Conservation (phyloP, 2,797 vertebrate species). For the Hippocampus kuda region DNA sequence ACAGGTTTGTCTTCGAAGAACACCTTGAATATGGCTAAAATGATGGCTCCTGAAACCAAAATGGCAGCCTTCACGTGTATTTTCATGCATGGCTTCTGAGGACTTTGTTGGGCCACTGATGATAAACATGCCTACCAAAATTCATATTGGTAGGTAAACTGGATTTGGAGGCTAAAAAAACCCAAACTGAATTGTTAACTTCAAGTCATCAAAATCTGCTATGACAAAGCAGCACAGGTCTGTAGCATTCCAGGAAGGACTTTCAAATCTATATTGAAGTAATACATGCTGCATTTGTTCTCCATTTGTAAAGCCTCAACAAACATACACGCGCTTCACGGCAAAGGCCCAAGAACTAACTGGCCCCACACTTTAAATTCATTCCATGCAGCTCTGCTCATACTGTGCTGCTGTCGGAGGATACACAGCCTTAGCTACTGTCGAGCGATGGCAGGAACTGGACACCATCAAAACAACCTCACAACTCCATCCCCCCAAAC, state of each 20-base stretch:
- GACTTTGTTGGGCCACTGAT: not conserved
- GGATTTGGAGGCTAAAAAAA: no score
- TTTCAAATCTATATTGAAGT: no score
- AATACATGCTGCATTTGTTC: not conserved
- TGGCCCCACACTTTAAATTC: not conserved
- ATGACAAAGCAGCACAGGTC: no score
- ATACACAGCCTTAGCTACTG: constrained; percentile 21
- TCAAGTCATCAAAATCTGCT: no score
- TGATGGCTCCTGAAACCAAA: not conserved
- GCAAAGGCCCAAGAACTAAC: not conserved
- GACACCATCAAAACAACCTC: not conserved
- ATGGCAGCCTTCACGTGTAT: not conserved
- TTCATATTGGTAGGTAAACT: not conserved
- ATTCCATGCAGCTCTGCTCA: constrained; percentile 2
- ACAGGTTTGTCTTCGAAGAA: not conserved
- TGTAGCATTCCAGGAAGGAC: no score
- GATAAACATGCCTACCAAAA: not conserved
- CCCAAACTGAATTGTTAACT: no score
- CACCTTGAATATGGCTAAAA: not conserved
- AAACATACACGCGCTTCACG: not conserved
- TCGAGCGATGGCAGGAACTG: constrained; percentile 6
- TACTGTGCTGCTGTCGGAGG: constrained; percentile 15
- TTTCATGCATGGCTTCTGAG: not conserved
- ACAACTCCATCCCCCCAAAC: not conserved
- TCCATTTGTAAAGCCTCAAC: not conserved